Evolutionary conservation across 1,140 invertebrate genomes (phyloP).

Genomic region (Planococcus citri): DNA sequence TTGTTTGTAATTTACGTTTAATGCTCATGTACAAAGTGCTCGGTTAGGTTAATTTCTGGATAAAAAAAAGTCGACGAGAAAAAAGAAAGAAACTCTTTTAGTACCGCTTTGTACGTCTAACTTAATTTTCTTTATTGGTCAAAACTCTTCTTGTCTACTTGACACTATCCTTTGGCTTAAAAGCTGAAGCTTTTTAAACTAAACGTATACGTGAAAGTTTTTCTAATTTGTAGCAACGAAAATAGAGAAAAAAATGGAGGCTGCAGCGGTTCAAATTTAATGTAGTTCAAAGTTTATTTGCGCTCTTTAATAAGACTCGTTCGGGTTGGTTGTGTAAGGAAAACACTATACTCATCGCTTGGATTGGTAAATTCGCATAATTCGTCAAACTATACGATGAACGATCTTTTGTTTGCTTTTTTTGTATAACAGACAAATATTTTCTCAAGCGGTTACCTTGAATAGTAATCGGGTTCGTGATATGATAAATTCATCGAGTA

Average conservation of each 20-base stretch:
- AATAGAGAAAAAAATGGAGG: background rate
- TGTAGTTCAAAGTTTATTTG: slow-evolving; percentile 4
- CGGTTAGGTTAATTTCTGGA: too few species aligned
- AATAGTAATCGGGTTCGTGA: background rate
- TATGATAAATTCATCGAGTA: too few species aligned
- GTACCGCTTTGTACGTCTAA: slow-evolving; percentile 1
- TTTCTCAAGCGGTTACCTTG: background rate
- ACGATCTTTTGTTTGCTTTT: background rate
- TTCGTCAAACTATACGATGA: background rate
- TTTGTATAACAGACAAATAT: background rate
- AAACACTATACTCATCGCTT: background rate
- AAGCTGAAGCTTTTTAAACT: background rate
- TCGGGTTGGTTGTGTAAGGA: too few species aligned
- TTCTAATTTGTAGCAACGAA: background rate
- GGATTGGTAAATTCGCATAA: background rate
- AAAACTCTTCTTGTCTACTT: background rate
- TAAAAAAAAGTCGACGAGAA: too few species aligned
- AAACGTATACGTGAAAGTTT: slow-evolving; percentile 1
- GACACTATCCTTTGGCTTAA: background rate
- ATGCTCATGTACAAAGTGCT: too few species aligned
- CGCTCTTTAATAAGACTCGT: background rate
- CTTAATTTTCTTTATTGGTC: slow-evolving; percentile 7
- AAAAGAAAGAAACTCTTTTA: background rate
- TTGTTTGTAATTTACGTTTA: too few species aligned
- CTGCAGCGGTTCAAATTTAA: background rate